Percentiles rank a stretch among this genome's conserved stretches.
phyloP scores from a whole-genome alignment of 2,888 invertebrate genomes.

The Dryadula phaetusa region DNA sequence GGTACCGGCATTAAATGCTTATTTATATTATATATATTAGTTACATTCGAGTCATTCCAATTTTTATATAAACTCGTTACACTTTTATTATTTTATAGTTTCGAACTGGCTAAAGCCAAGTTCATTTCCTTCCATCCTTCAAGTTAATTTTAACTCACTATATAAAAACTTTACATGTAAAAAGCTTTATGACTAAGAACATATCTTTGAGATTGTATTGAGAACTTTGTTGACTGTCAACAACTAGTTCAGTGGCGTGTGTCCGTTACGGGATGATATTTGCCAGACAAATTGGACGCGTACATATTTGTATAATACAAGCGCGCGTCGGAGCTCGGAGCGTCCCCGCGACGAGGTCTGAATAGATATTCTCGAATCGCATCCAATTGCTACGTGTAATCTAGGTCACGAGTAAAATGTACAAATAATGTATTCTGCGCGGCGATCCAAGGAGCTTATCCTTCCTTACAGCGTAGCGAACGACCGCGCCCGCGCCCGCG shows the following conservation, averaged over 20 bases:
- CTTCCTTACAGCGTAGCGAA: conserved; percentile 19
- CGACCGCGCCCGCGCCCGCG: conserved; percentile 2
- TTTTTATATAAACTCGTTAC: too few species aligned
- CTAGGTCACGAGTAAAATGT: conserved; percentile 37
- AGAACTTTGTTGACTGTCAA: conserved; percentile 1
- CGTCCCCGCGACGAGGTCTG: conserved; percentile 27
- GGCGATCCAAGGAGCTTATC: conserved; percentile 36
- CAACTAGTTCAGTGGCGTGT: background rate
- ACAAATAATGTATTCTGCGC: conserved; percentile 40
- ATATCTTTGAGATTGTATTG: background rate
- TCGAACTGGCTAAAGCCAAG: too few species aligned
- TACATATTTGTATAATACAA: conserved; percentile 16
- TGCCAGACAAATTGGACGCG: conserved; percentile 3
- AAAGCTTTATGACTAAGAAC: background rate
- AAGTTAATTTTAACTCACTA: background rate
- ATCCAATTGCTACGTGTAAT: conserved; percentile 34
- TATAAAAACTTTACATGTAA: background rate
- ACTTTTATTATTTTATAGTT: too few species aligned
- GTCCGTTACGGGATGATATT: background rate
- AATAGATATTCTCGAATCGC: conserved; percentile 35
- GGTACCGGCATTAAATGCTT: too few species aligned
- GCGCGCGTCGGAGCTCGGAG: background rate
- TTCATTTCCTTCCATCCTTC: background rate
- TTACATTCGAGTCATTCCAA: too few species aligned
- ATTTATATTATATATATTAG: too few species aligned